A percentile compares a stretch with the other conserved stretches of the same genome.
phyloP scores from a whole-genome alignment of 1,140 invertebrate genomes.

The Acromyrmex charruanus region DNA sequence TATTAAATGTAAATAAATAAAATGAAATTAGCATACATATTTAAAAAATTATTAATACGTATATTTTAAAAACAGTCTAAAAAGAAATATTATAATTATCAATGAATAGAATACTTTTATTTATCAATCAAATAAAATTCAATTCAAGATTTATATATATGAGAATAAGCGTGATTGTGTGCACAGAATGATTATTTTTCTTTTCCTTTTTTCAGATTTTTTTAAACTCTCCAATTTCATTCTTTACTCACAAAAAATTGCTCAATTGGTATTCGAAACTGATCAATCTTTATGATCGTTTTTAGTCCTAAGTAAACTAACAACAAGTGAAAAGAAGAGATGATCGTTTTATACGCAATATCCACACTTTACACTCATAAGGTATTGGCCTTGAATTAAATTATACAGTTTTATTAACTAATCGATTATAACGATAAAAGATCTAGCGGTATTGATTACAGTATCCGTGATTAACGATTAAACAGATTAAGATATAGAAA shows the following conservation, averaged over 20 bases:
- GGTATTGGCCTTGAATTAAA: background rate
- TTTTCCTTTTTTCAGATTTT: background rate
- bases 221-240: background rate
- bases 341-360: background rate
- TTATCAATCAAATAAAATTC: background rate
- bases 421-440: background rate
- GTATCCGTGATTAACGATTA: background rate
- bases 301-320: background rate
- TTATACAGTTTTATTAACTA: background rate
- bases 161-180: background rate
- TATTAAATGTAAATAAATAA: background rate
- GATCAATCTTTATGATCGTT: background rate
- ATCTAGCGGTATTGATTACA: background rate
- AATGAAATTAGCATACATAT: background rate
- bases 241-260: background rate
- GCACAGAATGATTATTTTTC: background rate
- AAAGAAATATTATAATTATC: background rate
- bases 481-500: background rate
- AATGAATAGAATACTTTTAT: background rate
- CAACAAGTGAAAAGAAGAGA: background rate
- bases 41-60: background rate
- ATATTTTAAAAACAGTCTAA: background rate
- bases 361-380: background rate
- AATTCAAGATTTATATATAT: background rate
- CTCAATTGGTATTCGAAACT: background rate